Base-by-base conservation (phyloP, 2,888 invertebrate genomes). In the Drosophila stalkeri region DNA sequence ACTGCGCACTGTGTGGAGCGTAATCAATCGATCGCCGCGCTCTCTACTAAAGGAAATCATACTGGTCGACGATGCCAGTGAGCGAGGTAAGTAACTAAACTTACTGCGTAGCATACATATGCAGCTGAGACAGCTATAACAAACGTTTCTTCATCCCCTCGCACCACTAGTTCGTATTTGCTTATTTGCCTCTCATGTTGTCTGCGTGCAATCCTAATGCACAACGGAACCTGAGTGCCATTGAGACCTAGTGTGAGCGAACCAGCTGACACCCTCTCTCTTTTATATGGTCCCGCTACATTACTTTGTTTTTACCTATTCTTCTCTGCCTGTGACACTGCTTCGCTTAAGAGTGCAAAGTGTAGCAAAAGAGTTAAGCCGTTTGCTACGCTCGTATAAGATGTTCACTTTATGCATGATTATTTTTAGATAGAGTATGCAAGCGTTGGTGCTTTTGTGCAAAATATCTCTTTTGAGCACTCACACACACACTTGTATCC, bases 21-120 rank as follows among this genome's bases (percentile, higher is more conserved):
- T 98, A 37, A 99, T 99, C 86, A 98, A 98, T 93, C 95, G 99
- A 64, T 99, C 99, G 1, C 99, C 99, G 6, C 94, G 95, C 69
- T 94, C 96, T 2, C 94, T 99, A 63, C 94, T 99, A 61, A 96
- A 97, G 91, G 99, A 99, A 94, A 97, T 99, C 89, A 98, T 99
- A 80, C 95, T 99, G 46, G 99, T 99, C 6, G 99, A 99, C 93
- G 99, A 99, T 94, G 98, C 98, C 78, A 99, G 99, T 93, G 98
- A 98, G 93, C 95, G 97, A 94, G 97, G 97, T 97, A 91, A 46
- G 16, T 3, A 16, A 16, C 23, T 16, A 23, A 46, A 16, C 46
- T 3, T 27, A 2, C n/a, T 5, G 12, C 4, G 79, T 20, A 1
- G 8, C 12, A 18, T 46, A 8, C 23, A 46, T 14, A 46, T 46